These are phyloP conservation scores for Avahi laniger DNA, from an alignment of 2,797 vertebrate species.

Conservation along the genomic window DNA sequence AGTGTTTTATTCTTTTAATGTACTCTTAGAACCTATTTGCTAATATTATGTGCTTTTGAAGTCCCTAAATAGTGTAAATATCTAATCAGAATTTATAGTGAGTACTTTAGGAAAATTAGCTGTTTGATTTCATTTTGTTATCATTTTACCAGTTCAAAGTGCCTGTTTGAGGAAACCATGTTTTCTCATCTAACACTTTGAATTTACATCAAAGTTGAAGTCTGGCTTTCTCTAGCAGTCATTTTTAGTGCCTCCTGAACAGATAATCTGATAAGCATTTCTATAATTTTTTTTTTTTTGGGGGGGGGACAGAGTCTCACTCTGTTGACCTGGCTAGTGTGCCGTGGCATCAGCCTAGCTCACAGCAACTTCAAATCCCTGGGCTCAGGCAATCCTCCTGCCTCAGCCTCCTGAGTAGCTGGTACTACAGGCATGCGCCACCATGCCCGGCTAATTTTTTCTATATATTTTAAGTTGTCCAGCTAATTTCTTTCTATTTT, in stretches of 20 bases:
- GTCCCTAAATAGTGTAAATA: background rate
- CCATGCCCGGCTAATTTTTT: too few species aligned
- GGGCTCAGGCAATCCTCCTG: too few species aligned
- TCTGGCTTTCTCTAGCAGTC: background rate
- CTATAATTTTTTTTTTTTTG: background rate
- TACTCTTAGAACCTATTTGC: background rate
- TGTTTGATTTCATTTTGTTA: constrained; percentile 1
- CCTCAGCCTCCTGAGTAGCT: too few species aligned
- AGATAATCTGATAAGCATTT: constrained; percentile 1
- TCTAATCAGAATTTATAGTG: background rate
- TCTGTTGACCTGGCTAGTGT: too few species aligned
- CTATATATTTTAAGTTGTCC: too few species aligned
- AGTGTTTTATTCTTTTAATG: background rate
- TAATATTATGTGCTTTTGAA: constrained; percentile 13
- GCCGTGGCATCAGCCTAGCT: too few species aligned
- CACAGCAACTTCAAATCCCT: too few species aligned
- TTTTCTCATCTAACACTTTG: background rate
- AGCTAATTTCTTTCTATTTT: too few species aligned
- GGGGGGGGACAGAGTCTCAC: too few species aligned
- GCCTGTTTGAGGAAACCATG: background rate
- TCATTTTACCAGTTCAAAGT: background rate
- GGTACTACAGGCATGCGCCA: too few species aligned
- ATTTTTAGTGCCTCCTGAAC: background rate
- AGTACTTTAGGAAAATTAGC: background rate
- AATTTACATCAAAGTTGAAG: background rate